Evolutionary conservation across 1,140 invertebrate genomes (phyloP).

Genomic region (Propsilocerus akamusi): DNA sequence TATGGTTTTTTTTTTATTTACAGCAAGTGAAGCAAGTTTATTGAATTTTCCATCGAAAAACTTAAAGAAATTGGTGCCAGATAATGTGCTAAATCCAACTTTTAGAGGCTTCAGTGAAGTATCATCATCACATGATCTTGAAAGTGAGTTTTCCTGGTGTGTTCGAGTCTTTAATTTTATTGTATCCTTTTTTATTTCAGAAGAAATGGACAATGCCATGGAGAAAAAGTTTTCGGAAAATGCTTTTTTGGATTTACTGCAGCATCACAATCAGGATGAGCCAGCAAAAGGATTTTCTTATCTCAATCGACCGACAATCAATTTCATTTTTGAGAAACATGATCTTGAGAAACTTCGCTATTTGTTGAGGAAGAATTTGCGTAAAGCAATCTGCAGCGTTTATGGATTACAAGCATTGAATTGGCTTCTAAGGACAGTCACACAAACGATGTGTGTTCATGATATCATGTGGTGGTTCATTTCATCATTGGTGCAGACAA

Average conservation of each 20-base stretch:
- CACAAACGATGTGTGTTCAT: constrained; percentile 75
- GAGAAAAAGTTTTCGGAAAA: constrained; percentile 5
- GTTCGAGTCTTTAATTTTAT: neutral
- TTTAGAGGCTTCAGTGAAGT: neutral
- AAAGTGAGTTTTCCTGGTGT: neutral
- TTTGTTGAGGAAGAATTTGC: constrained; percentile 65
- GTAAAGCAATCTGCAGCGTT: constrained; percentile 67
- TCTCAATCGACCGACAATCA: constrained; percentile 46
- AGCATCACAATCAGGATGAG: neutral
- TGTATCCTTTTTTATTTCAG: neutral
- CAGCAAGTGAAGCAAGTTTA: constrained; percentile 24
- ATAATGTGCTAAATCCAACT: constrained; percentile 11
- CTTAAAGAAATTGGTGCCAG: constrained; percentile 45
- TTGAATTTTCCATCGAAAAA: constrained; percentile 66
- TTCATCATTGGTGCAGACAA: constrained; percentile 38
- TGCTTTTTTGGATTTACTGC: neutral
- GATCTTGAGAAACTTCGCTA: constrained; percentile 60
- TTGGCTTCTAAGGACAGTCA: constrained; percentile 84
- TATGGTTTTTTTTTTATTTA: constrained; percentile 8
- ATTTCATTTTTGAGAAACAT: constrained; percentile 70
- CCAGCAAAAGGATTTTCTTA: constrained; percentile 1
- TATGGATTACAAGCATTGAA: constrained; percentile 77
- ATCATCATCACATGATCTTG: neutral
- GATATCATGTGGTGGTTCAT: constrained; percentile 94
- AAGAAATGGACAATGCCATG: neutral